These are phyloP conservation scores for Azorinus chamasolen DNA, from an alignment of 2,888 invertebrate species.

Conservation along the genomic window DNA sequence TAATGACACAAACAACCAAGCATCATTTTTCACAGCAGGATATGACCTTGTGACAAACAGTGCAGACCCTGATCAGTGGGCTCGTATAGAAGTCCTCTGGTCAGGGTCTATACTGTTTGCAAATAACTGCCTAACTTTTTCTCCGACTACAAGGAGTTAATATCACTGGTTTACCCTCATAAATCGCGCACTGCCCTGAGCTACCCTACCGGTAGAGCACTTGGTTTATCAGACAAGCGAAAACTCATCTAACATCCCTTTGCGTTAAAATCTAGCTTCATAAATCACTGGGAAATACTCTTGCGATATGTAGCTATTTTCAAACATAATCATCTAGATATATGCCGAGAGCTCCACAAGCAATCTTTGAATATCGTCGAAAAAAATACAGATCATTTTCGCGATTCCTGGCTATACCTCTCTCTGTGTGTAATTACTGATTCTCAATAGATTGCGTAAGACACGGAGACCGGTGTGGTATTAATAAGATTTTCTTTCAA, in stretches of 20 bases:
- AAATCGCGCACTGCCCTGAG: too few relatives aligned
- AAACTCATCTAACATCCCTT: slow-evolving; percentile 1
- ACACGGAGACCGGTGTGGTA: neutral
- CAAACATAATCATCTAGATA: slow-evolving; percentile 15
- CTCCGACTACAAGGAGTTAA: too few relatives aligned
- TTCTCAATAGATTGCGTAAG: slow-evolving; percentile 22
- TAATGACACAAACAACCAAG: too few relatives aligned
- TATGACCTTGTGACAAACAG: too few relatives aligned
- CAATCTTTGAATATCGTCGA: neutral
- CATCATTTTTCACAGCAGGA: too few relatives aligned
- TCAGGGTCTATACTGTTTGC: too few relatives aligned
- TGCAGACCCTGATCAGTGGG: too few relatives aligned
- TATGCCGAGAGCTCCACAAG: slow-evolving; percentile 4
- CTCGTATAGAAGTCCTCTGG: too few relatives aligned
- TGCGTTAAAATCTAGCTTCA: slow-evolving; percentile 43
- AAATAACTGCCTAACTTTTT: too few relatives aligned
- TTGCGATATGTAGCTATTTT: slow-evolving; percentile 11
- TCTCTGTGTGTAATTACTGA: slow-evolving; percentile 33
- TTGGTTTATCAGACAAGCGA: too few relatives aligned
- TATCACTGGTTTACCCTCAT: too few relatives aligned
- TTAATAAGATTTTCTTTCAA: neutral
- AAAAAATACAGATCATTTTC: neutral
- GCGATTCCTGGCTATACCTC: neutral
- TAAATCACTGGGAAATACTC: slow-evolving; percentile 16
- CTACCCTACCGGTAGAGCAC: too few relatives aligned